These are phyloP conservation scores for Linnaemya tessellans DNA, from an alignment of 2,888 invertebrate species.

Conservation along the genomic window DNA sequence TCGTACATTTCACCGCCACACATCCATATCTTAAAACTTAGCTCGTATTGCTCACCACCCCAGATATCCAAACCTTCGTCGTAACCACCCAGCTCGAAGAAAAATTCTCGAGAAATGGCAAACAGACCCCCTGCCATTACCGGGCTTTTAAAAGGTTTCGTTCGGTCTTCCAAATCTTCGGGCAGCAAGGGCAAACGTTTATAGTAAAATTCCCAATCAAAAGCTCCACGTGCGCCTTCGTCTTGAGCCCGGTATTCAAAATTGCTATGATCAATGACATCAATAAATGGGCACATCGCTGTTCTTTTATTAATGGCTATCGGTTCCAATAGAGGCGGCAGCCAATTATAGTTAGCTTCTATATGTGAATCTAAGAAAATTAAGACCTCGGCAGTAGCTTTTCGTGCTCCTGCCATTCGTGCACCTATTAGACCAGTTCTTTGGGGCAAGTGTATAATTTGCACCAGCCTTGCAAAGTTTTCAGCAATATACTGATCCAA, in stretches of 20 bases:
- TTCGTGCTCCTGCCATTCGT: slow-evolving; percentile 91
- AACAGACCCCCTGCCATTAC: slow-evolving; percentile 99
- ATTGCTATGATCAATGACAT: slow-evolving; percentile 95
- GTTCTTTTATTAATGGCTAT: slow-evolving; percentile 93
- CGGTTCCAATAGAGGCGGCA: slow-evolving; percentile 95
- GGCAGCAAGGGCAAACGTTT: slow-evolving; percentile 91
- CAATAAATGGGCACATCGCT: slow-evolving; percentile 97
- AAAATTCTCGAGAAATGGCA: slow-evolving; percentile 95
- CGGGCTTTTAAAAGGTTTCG: slow-evolving; percentile 88
- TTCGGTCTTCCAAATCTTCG: slow-evolving; percentile 79
- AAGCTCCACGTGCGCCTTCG: slow-evolving; percentile 96
- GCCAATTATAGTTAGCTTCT: slow-evolving; percentile 95
- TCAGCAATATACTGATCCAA: slow-evolving; percentile 90
- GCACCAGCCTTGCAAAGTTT: slow-evolving; percentile 88
- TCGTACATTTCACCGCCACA: slow-evolving; percentile 97
- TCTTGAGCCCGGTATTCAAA: slow-evolving; percentile 97
- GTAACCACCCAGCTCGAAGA: slow-evolving; percentile 98
- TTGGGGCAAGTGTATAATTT: slow-evolving; percentile 88
- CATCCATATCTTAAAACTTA: slow-evolving; percentile 99
- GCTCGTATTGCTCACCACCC: slow-evolving; percentile 99
- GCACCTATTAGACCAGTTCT: slow-evolving; percentile 95
- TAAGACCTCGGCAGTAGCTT: slow-evolving; percentile 90
- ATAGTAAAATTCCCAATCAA: slow-evolving; percentile 99
- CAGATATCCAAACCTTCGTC: slow-evolving; percentile 97
- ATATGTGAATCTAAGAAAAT: slow-evolving; percentile 96